phyloP scores from a whole-genome alignment of 2,888 invertebrate genomes.

The Tortricodes alternella region DNA sequence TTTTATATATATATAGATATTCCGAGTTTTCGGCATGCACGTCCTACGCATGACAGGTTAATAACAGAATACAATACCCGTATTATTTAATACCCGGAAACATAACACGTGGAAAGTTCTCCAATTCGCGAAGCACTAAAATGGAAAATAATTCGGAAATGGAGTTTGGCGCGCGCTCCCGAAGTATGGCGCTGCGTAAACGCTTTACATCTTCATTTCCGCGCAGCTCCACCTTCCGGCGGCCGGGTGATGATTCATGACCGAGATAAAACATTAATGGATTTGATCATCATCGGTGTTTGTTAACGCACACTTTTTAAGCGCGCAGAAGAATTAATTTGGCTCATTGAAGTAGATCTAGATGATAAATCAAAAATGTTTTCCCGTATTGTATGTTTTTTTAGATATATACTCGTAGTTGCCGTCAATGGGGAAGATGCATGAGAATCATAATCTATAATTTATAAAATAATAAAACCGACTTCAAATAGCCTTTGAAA shows the following conservation, averaged over 20 bases:
- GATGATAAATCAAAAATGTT: no score
- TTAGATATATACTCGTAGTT: no score
- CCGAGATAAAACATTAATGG: neutral
- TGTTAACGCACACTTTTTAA: no score
- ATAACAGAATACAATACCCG: neutral
- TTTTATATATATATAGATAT: no score
- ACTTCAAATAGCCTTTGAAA: no score
- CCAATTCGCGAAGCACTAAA: neutral
- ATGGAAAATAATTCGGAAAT: neutral
- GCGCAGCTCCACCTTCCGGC: neutral
- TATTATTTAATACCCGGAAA: neutral
- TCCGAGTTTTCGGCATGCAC: neutral
- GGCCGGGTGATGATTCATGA: neutral
- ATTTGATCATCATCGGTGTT: neutral
- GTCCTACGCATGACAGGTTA: neutral
- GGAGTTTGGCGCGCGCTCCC: neutral
- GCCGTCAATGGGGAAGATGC: no score
- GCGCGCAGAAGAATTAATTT: no score
- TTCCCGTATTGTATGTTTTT: no score
- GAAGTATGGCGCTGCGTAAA: neutral
- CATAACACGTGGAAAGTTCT: neutral
- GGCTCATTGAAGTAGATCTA: no score
- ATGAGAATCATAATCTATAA: no score
- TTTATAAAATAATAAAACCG: no score
- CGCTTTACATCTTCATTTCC: slow-evolving; percentile 2